Percentiles rank a stretch among this genome's conserved stretches.
These are phyloP conservation scores for Ifrita kowaldi DNA, from an alignment of 2,113 vertebrate genomes.

Conservation along the genomic window DNA sequence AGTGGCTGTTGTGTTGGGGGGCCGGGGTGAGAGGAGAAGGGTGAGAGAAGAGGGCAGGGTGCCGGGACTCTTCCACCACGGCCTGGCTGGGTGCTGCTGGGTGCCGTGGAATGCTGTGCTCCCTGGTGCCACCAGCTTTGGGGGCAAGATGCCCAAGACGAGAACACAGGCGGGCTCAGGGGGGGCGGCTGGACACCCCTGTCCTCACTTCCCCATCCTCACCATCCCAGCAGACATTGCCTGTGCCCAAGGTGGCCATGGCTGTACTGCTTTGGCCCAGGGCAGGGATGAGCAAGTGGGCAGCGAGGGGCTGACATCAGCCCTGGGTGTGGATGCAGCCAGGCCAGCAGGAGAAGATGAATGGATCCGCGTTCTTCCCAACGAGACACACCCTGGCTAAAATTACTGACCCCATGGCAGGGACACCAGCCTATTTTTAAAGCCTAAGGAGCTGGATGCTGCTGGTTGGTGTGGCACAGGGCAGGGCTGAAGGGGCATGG, in stretches of 20 bases:
- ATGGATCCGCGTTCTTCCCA: accelerated
- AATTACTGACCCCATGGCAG: not conserved
- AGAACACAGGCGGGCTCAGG: not conserved
- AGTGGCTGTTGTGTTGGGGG: not conserved
- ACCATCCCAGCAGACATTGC: accelerated
- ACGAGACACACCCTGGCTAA: not conserved
- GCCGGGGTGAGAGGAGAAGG: not conserved
- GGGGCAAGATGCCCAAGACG: not conserved
- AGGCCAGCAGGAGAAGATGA: not conserved
- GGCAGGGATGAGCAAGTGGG: not conserved
- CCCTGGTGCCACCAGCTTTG: not conserved
- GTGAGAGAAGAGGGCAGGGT: not conserved
- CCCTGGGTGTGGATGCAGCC: not conserved
- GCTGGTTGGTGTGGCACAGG: accelerated
- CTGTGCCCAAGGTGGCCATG: not conserved
- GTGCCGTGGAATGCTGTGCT: not conserved
- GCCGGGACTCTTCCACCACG: accelerated
- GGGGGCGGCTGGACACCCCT: not conserved
- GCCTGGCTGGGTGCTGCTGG: not conserved
- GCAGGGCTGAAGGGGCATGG: not conserved
- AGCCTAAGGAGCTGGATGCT: not conserved
- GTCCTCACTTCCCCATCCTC: not conserved
- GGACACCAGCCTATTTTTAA: constrained; percentile 28
- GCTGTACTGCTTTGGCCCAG: accelerated
- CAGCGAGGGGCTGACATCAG: not conserved